Conservation (phyloP, 2,797 vertebrate species). For the Ctenopoma multispine region DNA sequence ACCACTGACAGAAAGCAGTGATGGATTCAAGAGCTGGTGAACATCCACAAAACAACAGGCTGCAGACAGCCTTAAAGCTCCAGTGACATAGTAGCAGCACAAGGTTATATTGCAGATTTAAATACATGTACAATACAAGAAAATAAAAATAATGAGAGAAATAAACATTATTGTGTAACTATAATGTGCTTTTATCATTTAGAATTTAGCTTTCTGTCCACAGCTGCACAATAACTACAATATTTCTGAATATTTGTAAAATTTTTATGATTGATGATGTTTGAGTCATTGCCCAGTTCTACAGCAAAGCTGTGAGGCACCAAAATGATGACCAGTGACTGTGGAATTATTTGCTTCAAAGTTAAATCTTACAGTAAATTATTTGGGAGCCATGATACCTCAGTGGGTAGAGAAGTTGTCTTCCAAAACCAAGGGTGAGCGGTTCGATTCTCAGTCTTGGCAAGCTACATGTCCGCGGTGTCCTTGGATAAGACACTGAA, state of each 20-base stretch:
- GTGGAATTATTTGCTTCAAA: background rate
- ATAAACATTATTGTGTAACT: background rate
- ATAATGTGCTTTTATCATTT: background rate
- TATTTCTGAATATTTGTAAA: background rate
- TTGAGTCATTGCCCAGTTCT: background rate
- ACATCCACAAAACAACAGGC: slow-evolving; percentile 57
- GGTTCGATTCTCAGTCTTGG: no score
- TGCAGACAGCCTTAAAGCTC: slow-evolving; percentile 50
- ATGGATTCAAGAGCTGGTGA: slow-evolving; percentile 83
- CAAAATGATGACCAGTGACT: background rate
- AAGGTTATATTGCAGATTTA: slow-evolving; percentile 23
- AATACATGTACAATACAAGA: background rate
- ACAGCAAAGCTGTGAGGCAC: background rate
- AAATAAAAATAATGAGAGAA: background rate
- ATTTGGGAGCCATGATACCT: no score
- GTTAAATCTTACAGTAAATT: background rate
- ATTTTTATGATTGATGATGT: background rate
- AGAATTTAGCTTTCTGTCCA: background rate
- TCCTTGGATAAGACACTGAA: no score
- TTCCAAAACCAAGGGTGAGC: no score
- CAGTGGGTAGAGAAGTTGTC: no score
- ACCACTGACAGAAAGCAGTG: slow-evolving; percentile 79
- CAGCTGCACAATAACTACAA: background rate
- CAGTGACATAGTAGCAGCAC: slow-evolving; percentile 20
- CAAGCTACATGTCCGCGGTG: no score